Conservation (phyloP, 2,888 invertebrate species). For the Hydraecia micacea region DNA sequence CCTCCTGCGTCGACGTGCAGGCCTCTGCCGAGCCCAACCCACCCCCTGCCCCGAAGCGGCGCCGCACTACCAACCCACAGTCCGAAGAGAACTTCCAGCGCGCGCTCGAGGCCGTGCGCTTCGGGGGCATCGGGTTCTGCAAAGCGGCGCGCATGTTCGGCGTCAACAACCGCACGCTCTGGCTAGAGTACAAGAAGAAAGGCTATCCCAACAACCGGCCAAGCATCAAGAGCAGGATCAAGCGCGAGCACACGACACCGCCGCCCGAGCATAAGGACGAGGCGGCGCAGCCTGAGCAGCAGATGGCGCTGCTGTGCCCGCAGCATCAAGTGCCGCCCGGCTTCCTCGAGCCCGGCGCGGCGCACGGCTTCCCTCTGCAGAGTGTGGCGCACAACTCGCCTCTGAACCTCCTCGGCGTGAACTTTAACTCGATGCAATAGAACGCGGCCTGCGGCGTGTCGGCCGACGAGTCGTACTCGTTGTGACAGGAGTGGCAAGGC, state of each 20-base stretch:
- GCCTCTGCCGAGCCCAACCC: conserved; percentile 74
- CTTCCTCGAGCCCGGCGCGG: conserved; percentile 93
- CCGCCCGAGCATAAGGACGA: conserved; percentile 90
- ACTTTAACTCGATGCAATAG: conserved; percentile 94
- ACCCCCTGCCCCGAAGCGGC: conserved; percentile 90
- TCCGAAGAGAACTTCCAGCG: conserved; percentile 95
- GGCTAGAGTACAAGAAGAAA: conserved; percentile 96
- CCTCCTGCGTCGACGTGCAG: conserved; percentile 80
- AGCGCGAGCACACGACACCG: conserved; percentile 92
- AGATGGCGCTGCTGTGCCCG: conserved; percentile 91
- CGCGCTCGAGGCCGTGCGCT: conserved; percentile 95
- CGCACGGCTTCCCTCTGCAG: conserved; percentile 92
- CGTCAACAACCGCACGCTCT: conserved; percentile 95
- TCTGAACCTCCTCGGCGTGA: conserved; percentile 93
- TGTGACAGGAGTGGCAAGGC: conserved; percentile 85
- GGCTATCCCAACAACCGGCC: conserved; percentile 95
- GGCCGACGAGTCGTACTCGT: conserved; percentile 77
- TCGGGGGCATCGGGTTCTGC: conserved; percentile 96
- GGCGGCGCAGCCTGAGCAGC: conserved; percentile 76
- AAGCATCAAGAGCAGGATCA: conserved; percentile 94
- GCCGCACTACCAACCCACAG: conserved; percentile 94
- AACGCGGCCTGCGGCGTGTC: conserved; percentile 84
- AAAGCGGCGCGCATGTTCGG: conserved; percentile 96
- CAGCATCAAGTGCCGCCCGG: conserved; percentile 92
- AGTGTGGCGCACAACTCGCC: conserved; percentile 91